Base-by-base conservation (phyloP, 2,888 invertebrate species). In the Pyrgus malvae region DNA sequence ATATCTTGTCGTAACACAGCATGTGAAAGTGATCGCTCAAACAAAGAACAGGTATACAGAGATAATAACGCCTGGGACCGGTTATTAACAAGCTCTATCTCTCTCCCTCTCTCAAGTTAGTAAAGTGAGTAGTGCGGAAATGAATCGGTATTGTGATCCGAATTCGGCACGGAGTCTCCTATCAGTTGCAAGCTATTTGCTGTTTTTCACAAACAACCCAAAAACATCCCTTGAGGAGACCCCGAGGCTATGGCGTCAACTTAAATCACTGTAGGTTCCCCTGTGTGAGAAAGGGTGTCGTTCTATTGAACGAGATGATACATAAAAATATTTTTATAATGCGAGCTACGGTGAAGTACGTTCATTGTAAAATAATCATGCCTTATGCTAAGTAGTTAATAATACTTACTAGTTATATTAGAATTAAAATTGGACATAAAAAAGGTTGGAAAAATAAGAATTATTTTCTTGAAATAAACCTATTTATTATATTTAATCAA, bases 151-250 rank as follows among this genome's bases (percentile, higher is more conserved):
- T 78, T 80, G 81, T 72, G 69, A 73, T 73, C 68, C 70, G 67
- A 70, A 67, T 60, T 29, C 49, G 60, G 72, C 70, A n/a, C n/a
- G n/a, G 60, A 72, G 65, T 71, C 76, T 72, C 72, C 79, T 81
- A 80, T 83, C 78, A 76, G 72, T 80, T 74, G 77, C 81, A 82
- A 81, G 69, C 69, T 79, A 74, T 79, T 80, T 78, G 71, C 76
- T 70, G 78, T 76, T 84, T 84, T 83, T 81, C 71, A 76, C 80
- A 78, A 81, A 77, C 76, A 77, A 72, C 70, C 70, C 58, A 64
- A 59, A 59, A 66, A 63, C 60, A 65, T 71, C 74, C 67, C 72
- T 48, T 38, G 29, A 29, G 19, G 3, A 19, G 19, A 7, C 8
- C 14, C 5, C 1, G 11, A 29, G 16, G 29, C 9, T 17, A 29